Conservation (phyloP, 2,113 vertebrate genomes). For the Oncorhynchus keta region DNA sequence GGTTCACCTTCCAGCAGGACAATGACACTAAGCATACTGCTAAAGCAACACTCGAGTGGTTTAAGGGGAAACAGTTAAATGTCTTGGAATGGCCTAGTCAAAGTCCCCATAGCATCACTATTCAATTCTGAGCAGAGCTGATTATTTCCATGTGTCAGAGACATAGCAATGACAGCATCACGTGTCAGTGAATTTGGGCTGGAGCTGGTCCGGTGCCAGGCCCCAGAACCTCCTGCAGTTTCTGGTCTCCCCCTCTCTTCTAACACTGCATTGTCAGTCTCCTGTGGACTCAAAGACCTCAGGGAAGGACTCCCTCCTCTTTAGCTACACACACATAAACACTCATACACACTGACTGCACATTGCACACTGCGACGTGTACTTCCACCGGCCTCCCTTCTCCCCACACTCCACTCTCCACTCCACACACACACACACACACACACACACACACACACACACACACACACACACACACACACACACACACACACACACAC, state of each 20-base stretch:
- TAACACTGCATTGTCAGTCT: conserved; percentile 35
- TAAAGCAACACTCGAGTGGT: too few species aligned
- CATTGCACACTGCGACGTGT: conserved; percentile 3
- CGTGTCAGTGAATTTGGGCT: conserved; percentile 18
- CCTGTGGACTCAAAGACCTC: conserved; percentile 35
- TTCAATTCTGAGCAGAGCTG: conserved; percentile 13
- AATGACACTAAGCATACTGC: too few species aligned
- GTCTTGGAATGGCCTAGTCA: too few species aligned
- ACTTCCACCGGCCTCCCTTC: background rate
- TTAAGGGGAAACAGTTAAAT: too few species aligned
- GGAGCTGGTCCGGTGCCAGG: conserved; percentile 39
- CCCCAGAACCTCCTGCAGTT: conserved; percentile 33
- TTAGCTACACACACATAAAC: conserved; percentile 4
- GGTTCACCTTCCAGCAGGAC: too few species aligned
- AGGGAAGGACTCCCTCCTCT: conserved; percentile 39
- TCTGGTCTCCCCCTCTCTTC: conserved; percentile 16
- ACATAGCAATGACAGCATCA: background rate
- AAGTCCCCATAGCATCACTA: background rate
- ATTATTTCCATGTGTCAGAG: conserved; percentile 14
- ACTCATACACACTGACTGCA: conserved; percentile 12
- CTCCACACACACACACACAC: too few species aligned
- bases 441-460: background rate
- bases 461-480: conserved; percentile 1
- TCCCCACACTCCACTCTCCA: background rate
- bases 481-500: conserved; percentile 9